Conservation (phyloP, 2,113 vertebrate species). For the Brachirus orientalis region DNA sequence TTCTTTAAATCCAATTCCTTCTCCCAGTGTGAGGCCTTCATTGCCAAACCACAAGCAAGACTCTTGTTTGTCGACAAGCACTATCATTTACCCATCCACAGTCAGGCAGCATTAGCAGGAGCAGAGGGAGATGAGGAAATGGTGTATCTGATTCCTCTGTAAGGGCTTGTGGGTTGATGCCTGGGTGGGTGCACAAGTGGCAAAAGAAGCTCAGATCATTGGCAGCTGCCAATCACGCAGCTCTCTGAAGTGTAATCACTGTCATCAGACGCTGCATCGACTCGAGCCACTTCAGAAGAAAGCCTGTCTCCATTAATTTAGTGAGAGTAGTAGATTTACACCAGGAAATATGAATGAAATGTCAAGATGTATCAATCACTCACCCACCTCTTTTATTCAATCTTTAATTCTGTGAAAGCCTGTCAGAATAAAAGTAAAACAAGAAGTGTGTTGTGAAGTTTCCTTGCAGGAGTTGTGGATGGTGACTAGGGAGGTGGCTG, state of each 20-base stretch:
- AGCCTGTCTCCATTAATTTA: slow-evolving; percentile 50
- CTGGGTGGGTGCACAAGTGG: slow-evolving; percentile 40
- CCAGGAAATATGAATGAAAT: slow-evolving; percentile 40
- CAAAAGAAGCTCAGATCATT: slow-evolving; percentile 55
- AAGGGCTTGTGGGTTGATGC: slow-evolving; percentile 35
- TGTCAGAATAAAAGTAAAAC: slow-evolving; percentile 28
- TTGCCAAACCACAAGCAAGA: slow-evolving; percentile 55
- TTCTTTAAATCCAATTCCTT: slow-evolving; percentile 7
- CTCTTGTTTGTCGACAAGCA: slow-evolving; percentile 57
- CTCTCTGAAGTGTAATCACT: slow-evolving; percentile 71
- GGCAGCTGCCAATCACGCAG: slow-evolving; percentile 74
- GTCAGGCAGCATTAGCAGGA: slow-evolving; percentile 66
- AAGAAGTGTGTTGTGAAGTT: slow-evolving; percentile 23
- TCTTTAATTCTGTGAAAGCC: slow-evolving; percentile 37
- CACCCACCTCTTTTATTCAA: slow-evolving; percentile 10
- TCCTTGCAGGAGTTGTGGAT: slow-evolving; percentile 8
- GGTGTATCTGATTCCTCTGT: slow-evolving; percentile 67
- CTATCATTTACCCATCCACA: slow-evolving; percentile 53
- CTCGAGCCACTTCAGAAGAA: slow-evolving; percentile 54
- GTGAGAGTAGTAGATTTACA: slow-evolving; percentile 32
- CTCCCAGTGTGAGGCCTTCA: slow-evolving; percentile 6
- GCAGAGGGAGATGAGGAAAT: slow-evolving; percentile 46
- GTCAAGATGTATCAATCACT: slow-evolving; percentile 57
- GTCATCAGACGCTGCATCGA: slow-evolving; percentile 52
- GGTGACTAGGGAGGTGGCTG: slow-evolving; percentile 18